Evolutionary conservation across 2,797 vertebrate genomes (phyloP).

Genomic region (Pipistrellus pipistrellus): DNA sequence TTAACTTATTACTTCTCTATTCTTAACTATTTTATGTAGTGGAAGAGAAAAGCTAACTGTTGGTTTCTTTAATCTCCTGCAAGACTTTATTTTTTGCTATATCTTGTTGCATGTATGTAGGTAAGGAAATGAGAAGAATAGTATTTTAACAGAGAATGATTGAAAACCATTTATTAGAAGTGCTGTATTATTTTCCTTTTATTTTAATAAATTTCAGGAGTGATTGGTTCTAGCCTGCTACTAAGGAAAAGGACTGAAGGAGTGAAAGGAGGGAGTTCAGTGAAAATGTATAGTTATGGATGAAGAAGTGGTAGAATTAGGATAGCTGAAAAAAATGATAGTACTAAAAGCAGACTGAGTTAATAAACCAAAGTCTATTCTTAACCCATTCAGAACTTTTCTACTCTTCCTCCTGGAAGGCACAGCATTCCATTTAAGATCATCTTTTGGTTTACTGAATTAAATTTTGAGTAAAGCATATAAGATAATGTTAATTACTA

Average conservation of each 20-base stretch:
- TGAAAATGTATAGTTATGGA: neutral
- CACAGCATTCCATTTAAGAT: conserved; percentile 15
- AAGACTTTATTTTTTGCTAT: conserved; percentile 46
- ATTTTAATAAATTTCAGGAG: conserved; percentile 56
- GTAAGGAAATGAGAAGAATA: conserved; percentile 50
- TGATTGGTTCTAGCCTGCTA: conserved; percentile 29
- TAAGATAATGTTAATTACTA: conserved; percentile 43
- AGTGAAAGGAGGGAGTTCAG: neutral
- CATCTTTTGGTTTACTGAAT: neutral
- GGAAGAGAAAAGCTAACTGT: conserved; percentile 48
- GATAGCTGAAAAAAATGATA: conserved; percentile 10
- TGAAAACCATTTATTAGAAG: conserved; percentile 59
- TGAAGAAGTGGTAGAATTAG: neutral
- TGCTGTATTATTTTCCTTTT: conserved; percentile 56
- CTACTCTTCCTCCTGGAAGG: neutral
- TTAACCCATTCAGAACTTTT: conserved; percentile 45
- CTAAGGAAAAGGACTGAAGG: neutral
- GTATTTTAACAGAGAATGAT: conserved; percentile 73
- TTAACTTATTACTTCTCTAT: conserved; percentile 54
- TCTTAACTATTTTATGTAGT: conserved; percentile 60
- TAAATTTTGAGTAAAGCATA: conserved; percentile 33
- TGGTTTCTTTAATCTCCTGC: conserved; percentile 39
- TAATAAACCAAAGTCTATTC: conserved; percentile 43
- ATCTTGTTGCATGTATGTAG: conserved; percentile 64
- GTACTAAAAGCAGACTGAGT: neutral